These are phyloP conservation scores for Danio aesculapii DNA, from an alignment of 2,797 vertebrate species.

Conservation along the genomic window DNA sequence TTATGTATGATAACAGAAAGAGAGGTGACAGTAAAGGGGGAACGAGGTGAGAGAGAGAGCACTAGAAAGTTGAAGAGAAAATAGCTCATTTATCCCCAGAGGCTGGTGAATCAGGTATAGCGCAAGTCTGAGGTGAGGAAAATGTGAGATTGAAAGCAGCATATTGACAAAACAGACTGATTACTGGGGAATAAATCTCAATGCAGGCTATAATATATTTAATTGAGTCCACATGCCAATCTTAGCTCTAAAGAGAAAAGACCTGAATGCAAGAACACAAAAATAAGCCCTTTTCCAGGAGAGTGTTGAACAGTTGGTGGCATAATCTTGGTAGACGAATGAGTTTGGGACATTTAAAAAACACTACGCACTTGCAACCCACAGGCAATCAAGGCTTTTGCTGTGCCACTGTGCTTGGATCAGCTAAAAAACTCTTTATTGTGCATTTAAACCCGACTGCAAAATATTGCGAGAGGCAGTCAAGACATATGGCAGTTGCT, in stretches of 20 bases:
- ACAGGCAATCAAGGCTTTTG: background rate
- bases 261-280: background rate
- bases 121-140: background rate
- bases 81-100: background rate
- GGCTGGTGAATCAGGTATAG: slow-evolving; percentile 24
- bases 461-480: background rate
- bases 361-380: background rate
- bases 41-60: slow-evolving; percentile 9
- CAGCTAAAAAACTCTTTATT: slow-evolving; percentile 22
- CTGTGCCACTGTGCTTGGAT: background rate
- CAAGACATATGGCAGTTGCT: slow-evolving; percentile 23
- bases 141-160: background rate
- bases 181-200: background rate
- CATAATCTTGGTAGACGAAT: background rate
- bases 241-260: background rate
- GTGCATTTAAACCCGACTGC: background rate
- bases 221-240: background rate
- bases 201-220: background rate
- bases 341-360: background rate
- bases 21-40: background rate
- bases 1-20: slow-evolving; percentile 18
- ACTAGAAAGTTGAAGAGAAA: slow-evolving; percentile 1
- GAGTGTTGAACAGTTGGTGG: background rate
- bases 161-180: slow-evolving; percentile 22
- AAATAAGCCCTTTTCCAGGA: background rate